Evolutionary conservation across 1,140 invertebrate species (phyloP), one percentile per base, ranked within the genome.

Genomic region (Trypoxylus dichotomus): DNA sequence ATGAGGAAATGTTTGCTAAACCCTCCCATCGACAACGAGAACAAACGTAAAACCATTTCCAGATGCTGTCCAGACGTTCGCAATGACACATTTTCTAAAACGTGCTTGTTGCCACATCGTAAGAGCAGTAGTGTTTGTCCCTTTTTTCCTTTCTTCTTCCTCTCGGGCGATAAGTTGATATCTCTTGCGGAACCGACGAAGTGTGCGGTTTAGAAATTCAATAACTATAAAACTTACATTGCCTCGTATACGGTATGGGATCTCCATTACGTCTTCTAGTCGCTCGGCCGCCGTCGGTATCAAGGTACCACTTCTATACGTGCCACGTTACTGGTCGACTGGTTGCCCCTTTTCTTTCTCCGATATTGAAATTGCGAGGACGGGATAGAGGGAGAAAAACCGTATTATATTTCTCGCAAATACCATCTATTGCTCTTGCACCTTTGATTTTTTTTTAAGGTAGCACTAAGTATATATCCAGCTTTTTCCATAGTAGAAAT

Each of bases 161-260:
- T 21, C 15, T 58, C 47, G 5, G 13, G 21, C 47, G 47, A 58
- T 58, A 58, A 58, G 47, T 58, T 58, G 47, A 58, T 58, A 58
- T 58, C 47, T 5, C 47, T 58, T 8, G 15, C 15, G 47, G 47
- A 37, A 37, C 47, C 47, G 3, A 21, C 47, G 47, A 58, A 58
- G 21, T 58, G 47, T 58, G 47, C 47, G 5, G 7, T 13, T 58
- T 21, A 13, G 47, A 58, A 58, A 58, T 58, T 58, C 47, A 58
- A 58, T 58, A 58, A 58, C 47, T 58, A 58, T 58, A 58, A 58
- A 58, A 58, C 47, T 58, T 58, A 58, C 47, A 58, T 58, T 13
- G 13, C 21, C 47, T 58, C 21, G 47, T 58, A 58, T 58, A 58
- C 15, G 21, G 15, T 6, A 58, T 8, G 47, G 47, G 47, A 58